These are phyloP conservation scores for Baccha elongata DNA, from an alignment of 2,888 invertebrate species.

Conservation along the genomic window DNA sequence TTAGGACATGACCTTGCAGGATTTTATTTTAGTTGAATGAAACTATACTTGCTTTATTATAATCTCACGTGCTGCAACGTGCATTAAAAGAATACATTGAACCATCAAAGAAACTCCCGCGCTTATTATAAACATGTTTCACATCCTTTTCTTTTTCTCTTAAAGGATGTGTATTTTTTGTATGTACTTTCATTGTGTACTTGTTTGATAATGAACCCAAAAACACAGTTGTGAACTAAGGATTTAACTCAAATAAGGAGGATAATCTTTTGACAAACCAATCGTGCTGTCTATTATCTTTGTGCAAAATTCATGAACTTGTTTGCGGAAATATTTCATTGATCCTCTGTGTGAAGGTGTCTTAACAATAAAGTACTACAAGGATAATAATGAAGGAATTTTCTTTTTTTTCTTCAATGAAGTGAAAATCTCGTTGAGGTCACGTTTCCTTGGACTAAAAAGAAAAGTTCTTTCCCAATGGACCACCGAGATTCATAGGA, in stretches of 20 bases:
- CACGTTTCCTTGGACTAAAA: constrained; percentile 35
- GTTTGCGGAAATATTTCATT: constrained; percentile 72
- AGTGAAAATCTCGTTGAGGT: constrained; percentile 56
- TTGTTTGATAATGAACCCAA: constrained; percentile 41
- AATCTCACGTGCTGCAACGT: constrained; percentile 65
- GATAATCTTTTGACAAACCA: constrained; percentile 68
- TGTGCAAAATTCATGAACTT: constrained; percentile 49
- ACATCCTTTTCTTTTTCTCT: constrained; percentile 29
- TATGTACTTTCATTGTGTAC: constrained; percentile 7
- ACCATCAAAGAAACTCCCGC: constrained; percentile 43
- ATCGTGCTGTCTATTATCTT: constrained; percentile 49
- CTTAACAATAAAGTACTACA: constrained; percentile 47
- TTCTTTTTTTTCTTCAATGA: constrained; percentile 31
- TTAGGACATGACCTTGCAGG: constrained; percentile 12
- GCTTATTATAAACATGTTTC: constrained; percentile 24
- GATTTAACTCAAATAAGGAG: constrained; percentile 49
- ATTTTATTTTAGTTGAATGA: not conserved
- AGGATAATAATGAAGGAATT: constrained; percentile 53
- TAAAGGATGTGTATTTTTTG: constrained; percentile 44
- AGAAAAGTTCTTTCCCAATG: constrained; percentile 34
- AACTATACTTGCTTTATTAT: constrained; percentile 32
- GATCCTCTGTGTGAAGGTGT: constrained; percentile 54
- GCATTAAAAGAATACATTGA: constrained; percentile 19
- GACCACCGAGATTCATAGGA: constrained; percentile 49
- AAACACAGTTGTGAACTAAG: constrained; percentile 44